Evolutionary conservation across 2,113 vertebrate species (phyloP).

Genomic region (Nothoprocta perdicaria): DNA sequence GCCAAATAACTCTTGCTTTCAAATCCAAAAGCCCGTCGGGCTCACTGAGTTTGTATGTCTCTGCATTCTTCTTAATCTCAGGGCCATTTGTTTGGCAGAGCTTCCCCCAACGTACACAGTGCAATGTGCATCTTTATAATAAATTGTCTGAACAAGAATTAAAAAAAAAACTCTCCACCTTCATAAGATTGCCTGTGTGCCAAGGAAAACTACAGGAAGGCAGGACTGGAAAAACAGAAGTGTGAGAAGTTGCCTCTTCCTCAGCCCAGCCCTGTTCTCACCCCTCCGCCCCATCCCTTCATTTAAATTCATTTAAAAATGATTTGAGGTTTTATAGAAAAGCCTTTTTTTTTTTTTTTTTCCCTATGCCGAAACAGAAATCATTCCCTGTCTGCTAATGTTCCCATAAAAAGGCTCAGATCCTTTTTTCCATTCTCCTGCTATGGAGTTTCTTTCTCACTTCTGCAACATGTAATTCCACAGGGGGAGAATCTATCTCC

Average conservation of each 20-base stretch:
- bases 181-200: neutral
- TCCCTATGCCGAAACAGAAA: neutral
- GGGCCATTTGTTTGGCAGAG: neutral
- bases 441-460: neutral
- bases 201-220: neutral
- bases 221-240: neutral
- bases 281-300: rapidly evolving
- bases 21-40: neutral
- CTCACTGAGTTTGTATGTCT: neutral
- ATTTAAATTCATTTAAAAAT: neutral
- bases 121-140: neutral
- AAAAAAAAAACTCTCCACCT: neutral
- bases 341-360: neutral
- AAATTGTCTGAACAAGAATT: neutral
- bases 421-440: neutral
- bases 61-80: neutral
- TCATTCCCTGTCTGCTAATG: neutral
- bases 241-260: neutral
- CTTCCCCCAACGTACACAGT: neutral
- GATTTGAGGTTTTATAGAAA: neutral
- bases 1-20: neutral
- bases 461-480: constrained; percentile 23
- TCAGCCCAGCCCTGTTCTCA: neutral
- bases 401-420: neutral
- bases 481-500: neutral